phyloP scores from a whole-genome alignment of 2,797 vertebrate species.

The Parotocinclus haroldoi region DNA sequence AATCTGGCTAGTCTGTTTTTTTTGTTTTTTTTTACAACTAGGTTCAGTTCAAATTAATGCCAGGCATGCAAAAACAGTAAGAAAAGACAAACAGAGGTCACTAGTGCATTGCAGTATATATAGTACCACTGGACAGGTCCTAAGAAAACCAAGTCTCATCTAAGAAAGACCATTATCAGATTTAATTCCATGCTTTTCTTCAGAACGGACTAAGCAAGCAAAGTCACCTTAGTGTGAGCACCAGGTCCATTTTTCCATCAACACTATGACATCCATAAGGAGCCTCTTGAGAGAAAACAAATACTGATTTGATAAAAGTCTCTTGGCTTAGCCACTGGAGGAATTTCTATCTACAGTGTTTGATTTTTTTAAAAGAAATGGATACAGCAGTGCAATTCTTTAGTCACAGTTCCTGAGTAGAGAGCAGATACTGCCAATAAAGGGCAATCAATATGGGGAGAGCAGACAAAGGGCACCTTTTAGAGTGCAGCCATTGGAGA shows the following conservation, averaged over 20 bases:
- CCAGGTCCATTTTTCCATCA: slow-evolving; percentile 22
- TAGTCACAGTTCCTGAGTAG: slow-evolving; percentile 45
- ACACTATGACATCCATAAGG: slow-evolving; percentile 27
- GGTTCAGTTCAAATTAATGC: too few species aligned
- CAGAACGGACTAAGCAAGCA: slow-evolving; percentile 11
- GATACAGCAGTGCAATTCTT: slow-evolving; percentile 35
- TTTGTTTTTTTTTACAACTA: too few species aligned
- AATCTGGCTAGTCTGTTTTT: too few species aligned
- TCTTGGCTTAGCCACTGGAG: slow-evolving; percentile 18
- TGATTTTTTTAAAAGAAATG: slow-evolving; percentile 3
- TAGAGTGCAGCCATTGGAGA: slow-evolving; percentile 56
- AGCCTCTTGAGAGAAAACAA: slow-evolving; percentile 29
- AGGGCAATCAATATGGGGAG: slow-evolving; percentile 56
- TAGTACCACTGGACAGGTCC: too few species aligned
- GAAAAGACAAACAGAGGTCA: too few species aligned
- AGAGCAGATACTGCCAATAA: slow-evolving; percentile 54
- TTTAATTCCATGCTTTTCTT: background rate
- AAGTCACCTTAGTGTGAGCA: slow-evolving; percentile 10
- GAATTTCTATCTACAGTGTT: slow-evolving; percentile 17
- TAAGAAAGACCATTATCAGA: background rate
- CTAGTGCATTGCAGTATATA: too few species aligned
- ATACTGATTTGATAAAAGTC: slow-evolving; percentile 38
- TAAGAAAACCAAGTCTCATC: too few species aligned
- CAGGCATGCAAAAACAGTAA: too few species aligned
- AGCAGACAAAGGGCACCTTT: slow-evolving; percentile 64